Base-by-base conservation (phyloP, 2,113 vertebrate species). In the Gasterosteus aculeatus region DNA sequence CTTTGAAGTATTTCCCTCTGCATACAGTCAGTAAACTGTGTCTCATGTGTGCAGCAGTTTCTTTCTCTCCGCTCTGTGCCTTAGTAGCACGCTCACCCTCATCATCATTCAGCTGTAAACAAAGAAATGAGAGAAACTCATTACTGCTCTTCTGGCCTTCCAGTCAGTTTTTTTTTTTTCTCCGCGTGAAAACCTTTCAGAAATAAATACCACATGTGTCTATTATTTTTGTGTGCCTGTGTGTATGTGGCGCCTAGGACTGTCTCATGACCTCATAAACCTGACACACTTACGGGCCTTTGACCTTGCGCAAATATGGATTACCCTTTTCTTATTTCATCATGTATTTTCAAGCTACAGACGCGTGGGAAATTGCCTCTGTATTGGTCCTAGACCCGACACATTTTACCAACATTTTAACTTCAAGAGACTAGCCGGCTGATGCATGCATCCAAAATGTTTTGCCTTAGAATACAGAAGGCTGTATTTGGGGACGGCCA, bases 101-200 rank as follows among this genome's bases (percentile, higher is more conserved):
- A 86, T 89, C 86, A 87, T 49, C 59, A 90, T 78, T 89, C 83
- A 82, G 90, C 89, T 89, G 72, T 81, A 86, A 89, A 84, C 82
- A 88, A 81, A 85, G 71, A 85, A 89, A 84, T 85, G 39, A 83
- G 62, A 78, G 59, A 81, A 88, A 87, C 77, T 88, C 87, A 88
- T 91, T 88, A 88, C 73, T 72, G 71, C 75, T 82, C 69, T 72
- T 64, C 76, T 69, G 80, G 81, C 83, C 81, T 87, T 83, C 69
- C 63, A 69, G 70, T 76, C 78, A 51, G 67, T 72, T 81, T 72
- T 75, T n/a, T 75, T 66, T 31, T 33, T 61, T 69, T 31, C 19
- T 49, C 49, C 11, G 26, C 41, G 46, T 47, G 22, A 33, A 59
- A 75, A 80, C 31, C 61, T 57, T 77, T 39, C 29, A 72, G 49